A percentile compares a stretch with the other conserved stretches of the same genome.
Conservation (phyloP, 2,113 vertebrate genomes). For the Cryptomyrus ogoouensis region DNA sequence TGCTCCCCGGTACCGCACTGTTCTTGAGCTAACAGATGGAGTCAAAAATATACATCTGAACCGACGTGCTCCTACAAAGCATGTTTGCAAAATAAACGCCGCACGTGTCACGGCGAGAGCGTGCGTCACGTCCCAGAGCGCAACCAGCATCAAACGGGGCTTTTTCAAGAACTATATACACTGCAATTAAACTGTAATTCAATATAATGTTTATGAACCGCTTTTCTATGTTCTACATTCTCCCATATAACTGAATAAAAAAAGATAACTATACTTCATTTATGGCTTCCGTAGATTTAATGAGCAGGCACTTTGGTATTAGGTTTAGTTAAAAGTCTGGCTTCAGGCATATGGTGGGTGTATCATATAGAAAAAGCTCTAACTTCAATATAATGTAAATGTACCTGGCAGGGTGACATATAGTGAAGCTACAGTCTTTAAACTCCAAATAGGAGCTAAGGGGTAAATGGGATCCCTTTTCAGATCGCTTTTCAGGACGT, state of each 20-base stretch:
- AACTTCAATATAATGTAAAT: constrained; percentile 27
- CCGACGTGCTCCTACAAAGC: constrained; percentile 47
- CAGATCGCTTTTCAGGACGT: background rate
- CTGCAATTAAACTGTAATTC: constrained; percentile 21
- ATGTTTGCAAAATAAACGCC: constrained; percentile 43
- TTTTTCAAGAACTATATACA: constrained; percentile 20
- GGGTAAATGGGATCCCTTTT: background rate
- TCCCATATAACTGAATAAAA: constrained; percentile 32
- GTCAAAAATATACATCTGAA: constrained; percentile 45
- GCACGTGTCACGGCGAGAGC: constrained; percentile 37
- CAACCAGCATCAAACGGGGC: constrained; percentile 11
- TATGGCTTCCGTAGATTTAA: constrained; percentile 30
- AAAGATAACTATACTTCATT: constrained; percentile 33
- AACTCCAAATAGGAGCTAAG: constrained; percentile 20
- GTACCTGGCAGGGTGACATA: constrained; percentile 28
- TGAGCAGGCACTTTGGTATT: constrained; percentile 34
- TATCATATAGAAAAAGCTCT: constrained; percentile 21
- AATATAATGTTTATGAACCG: constrained; percentile 32
- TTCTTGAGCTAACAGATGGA: constrained; percentile 54
- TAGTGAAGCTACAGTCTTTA: constrained; percentile 17
- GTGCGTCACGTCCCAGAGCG: constrained; percentile 25
- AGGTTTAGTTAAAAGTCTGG: constrained; percentile 40
- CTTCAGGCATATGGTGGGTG: constrained; percentile 23
- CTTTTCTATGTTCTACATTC: constrained; percentile 31
- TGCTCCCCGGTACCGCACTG: constrained; percentile 33